These are phyloP conservation scores for Salminus brasiliensis DNA, from an alignment of 2,113 vertebrate species.

Conservation along the genomic window DNA sequence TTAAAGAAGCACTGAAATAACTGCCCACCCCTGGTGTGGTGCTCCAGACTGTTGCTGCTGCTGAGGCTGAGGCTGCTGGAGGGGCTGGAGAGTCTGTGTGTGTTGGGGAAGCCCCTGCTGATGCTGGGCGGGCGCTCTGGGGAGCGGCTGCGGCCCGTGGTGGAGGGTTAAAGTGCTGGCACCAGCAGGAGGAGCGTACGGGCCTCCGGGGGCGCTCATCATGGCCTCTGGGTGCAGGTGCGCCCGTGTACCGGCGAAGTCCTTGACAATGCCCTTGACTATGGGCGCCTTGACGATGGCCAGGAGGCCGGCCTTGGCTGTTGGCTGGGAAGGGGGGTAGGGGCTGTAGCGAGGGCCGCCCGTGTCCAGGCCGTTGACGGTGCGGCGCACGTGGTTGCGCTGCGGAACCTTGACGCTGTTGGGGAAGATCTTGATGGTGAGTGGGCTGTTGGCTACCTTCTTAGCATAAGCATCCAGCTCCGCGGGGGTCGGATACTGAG, in stretches of 20 bases:
- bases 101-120: slow-evolving; percentile 73
- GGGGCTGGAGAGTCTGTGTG: slow-evolving; percentile 72
- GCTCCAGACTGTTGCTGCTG: slow-evolving; percentile 68
- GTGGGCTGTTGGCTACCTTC: slow-evolving; percentile 98
- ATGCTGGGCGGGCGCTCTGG: slow-evolving; percentile 78
- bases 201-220: slow-evolving; percentile 88
- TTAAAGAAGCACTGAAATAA: neutral
- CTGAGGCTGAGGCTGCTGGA: slow-evolving; percentile 61
- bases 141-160: slow-evolving; percentile 77
- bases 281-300: slow-evolving; percentile 91
- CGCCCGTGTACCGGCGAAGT: slow-evolving; percentile 92
- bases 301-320: slow-evolving; percentile 92
- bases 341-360: slow-evolving; percentile 97
- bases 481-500: slow-evolving; percentile 99
- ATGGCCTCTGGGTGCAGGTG: slow-evolving; percentile 89
- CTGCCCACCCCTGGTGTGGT: slow-evolving; percentile 60
- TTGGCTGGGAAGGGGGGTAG: slow-evolving; percentile 92
- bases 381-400: slow-evolving; percentile 96
- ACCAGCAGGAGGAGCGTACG: slow-evolving; percentile 78
- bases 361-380: slow-evolving; percentile 98
- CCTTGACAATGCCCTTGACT: slow-evolving; percentile 91
- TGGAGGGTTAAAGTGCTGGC: slow-evolving; percentile 98
- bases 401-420: slow-evolving; percentile 99
- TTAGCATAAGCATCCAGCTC: slow-evolving; percentile 99
- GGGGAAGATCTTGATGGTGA: slow-evolving; percentile 99